Conservation (phyloP, 2,113 vertebrate species). For the Cebus imitator region DNA sequence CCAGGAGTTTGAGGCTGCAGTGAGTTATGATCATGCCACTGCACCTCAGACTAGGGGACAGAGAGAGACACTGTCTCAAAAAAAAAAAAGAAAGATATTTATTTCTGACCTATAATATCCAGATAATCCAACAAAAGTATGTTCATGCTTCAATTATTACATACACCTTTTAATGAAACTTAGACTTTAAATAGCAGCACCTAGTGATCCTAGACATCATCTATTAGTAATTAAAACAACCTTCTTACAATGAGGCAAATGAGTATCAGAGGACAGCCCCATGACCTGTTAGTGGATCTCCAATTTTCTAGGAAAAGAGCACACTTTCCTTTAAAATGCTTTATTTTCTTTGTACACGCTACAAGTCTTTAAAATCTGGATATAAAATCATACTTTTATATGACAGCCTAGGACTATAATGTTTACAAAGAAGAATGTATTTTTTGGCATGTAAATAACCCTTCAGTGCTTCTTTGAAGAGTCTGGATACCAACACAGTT, state of each 20-base stretch:
- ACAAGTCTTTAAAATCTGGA: not conserved
- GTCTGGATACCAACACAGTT: not conserved
- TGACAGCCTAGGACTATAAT: not conserved
- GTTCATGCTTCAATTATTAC: not conserved
- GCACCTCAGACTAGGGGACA: too few relatives aligned
- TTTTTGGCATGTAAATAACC: not conserved
- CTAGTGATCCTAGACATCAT: not conserved
- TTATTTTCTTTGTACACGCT: not conserved
- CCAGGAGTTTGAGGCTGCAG: too few relatives aligned
- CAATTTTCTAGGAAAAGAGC: not conserved
- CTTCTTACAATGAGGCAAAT: not conserved
- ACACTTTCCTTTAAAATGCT: not conserved
- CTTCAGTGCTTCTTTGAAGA: not conserved
- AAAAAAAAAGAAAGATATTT: not conserved
- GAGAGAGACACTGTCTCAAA: too few relatives aligned
- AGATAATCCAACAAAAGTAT: not conserved
- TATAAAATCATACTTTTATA: not conserved
- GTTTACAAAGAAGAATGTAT: conserved; percentile 12
- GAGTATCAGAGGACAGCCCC: not conserved
- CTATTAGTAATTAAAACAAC: not conserved
- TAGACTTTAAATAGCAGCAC: not conserved
- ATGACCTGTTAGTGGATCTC: not conserved
- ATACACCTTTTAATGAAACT: not conserved
- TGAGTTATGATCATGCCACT: too few relatives aligned
- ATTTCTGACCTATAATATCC: not conserved